A percentile compares a stretch with the other conserved stretches of the same genome.
Evolutionary conservation across 2,113 vertebrate genomes (phyloP).

Genomic region (Lucifuga dentata): DNA sequence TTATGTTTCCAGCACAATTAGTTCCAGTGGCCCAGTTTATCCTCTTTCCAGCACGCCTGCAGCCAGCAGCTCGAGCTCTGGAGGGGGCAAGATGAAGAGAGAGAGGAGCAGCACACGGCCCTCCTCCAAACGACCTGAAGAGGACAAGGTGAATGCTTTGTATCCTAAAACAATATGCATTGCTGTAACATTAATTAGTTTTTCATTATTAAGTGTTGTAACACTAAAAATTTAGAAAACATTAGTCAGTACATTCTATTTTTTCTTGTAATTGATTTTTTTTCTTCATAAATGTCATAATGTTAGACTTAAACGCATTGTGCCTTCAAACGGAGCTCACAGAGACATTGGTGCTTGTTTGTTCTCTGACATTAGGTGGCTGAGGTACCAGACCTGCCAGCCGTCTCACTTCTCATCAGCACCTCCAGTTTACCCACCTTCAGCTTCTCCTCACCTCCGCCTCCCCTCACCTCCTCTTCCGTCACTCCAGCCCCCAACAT

Average conservation of each 20-base stretch:
- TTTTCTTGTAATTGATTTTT: too few relatives aligned
- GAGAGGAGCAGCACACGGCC: slow-evolving; percentile 82
- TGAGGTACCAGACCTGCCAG: slow-evolving; percentile 86
- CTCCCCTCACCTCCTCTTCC: slow-evolving; percentile 65
- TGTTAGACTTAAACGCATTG: neutral
- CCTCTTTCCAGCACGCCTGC: slow-evolving; percentile 86
- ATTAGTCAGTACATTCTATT: too few relatives aligned
- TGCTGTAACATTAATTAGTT: too few relatives aligned
- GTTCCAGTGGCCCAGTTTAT: slow-evolving; percentile 70
- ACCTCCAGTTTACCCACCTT: slow-evolving; percentile 88
- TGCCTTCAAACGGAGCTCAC: neutral
- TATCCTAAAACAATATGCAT: neutral
- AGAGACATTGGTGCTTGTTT: neutral
- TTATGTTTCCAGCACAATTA: slow-evolving; percentile 70
- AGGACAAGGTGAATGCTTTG: slow-evolving; percentile 83
- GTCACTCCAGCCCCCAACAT: slow-evolving; percentile 62
- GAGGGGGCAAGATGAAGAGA: slow-evolving; percentile 93
- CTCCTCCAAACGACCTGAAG: slow-evolving; percentile 81
- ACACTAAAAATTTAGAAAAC: too few relatives aligned
- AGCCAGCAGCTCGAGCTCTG: slow-evolving; percentile 84
- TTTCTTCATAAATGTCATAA: neutral
- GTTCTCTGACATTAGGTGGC: slow-evolving; percentile 73
- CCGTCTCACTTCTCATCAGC: slow-evolving; percentile 90
- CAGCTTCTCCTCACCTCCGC: slow-evolving; percentile 83
- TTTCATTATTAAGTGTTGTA: too few relatives aligned